Percentiles rank a stretch among this genome's conserved stretches.
Evolutionary conservation across 1,140 invertebrate genomes (phyloP).

Genomic region (Luehdorfia chinensis): DNA sequence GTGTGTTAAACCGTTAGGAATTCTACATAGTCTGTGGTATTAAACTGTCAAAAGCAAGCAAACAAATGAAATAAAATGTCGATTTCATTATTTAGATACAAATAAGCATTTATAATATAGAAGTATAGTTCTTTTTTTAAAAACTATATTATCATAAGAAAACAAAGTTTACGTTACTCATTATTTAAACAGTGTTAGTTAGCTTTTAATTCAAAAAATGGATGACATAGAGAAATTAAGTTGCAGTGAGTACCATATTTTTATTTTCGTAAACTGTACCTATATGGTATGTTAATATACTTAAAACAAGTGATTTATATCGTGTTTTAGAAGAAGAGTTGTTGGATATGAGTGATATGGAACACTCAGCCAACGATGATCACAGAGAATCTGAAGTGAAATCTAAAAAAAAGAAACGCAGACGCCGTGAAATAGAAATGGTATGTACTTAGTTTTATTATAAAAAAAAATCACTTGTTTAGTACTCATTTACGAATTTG

Average conservation of each 20-base stretch:
- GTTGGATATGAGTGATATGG: constrained; percentile 61
- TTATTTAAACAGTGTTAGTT: not conserved
- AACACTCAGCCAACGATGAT: constrained; percentile 60
- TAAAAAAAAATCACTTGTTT: too few relatives aligned
- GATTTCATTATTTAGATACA: too few relatives aligned
- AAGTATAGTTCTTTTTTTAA: too few relatives aligned
- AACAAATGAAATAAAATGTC: too few relatives aligned
- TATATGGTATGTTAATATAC: not conserved
- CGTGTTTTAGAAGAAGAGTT: constrained; percentile 56
- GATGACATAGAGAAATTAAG: constrained; percentile 63
- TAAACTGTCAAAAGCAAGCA: too few relatives aligned
- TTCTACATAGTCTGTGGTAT: too few relatives aligned
- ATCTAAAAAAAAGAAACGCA: constrained; percentile 52
- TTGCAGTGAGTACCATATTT: constrained; percentile 52
- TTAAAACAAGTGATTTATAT: not conserved
- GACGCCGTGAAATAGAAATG: constrained; percentile 70
- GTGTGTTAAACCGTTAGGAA: too few relatives aligned
- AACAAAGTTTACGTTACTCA: too few relatives aligned
- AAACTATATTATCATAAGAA: too few relatives aligned
- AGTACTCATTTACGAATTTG: too few relatives aligned
- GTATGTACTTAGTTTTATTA: constrained; percentile 30
- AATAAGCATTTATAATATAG: too few relatives aligned
- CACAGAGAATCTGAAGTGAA: constrained; percentile 53
- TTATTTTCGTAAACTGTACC: not conserved
- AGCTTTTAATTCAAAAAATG: constrained; percentile 28